phyloP scores from a whole-genome alignment of 2,113 vertebrate genomes.

The Ctenodactylus gundi region DNA sequence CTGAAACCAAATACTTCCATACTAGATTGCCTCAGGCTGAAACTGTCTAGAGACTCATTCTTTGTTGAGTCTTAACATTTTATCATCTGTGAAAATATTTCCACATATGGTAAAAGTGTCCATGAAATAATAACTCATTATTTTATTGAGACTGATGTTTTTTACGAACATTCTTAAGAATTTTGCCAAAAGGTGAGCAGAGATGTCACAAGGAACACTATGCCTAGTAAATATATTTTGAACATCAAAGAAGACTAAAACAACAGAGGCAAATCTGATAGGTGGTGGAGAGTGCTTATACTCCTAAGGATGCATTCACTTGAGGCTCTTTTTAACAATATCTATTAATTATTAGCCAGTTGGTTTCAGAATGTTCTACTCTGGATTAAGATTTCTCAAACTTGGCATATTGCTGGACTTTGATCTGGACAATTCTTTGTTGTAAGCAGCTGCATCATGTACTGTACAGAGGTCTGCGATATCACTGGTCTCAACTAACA shows the following conservation, averaged over 20 bases:
- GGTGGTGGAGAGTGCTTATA: neutral
- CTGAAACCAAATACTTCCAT: neutral
- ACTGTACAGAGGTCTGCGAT: neutral
- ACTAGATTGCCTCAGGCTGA: neutral
- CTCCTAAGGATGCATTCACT: neutral
- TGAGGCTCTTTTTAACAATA: neutral
- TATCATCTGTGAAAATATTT: neutral
- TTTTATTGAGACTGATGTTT: neutral
- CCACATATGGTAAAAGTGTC: neutral
- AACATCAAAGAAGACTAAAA: neutral
- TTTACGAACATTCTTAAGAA: neutral
- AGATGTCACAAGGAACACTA: neutral
- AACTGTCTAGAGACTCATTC: neutral
- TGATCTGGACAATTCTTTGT: neutral
- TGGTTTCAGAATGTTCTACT: neutral
- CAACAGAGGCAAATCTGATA: neutral
- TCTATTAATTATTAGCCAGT: neutral
- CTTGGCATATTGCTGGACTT: neutral
- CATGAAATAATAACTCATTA: neutral
- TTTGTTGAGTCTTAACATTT: neutral
- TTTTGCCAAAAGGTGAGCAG: neutral
- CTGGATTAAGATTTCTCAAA: neutral
- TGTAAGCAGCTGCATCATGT: neutral
- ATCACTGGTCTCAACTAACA: neutral
- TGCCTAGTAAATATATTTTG: neutral